These are phyloP conservation scores for Oreochromis grahami DNA, from an alignment of 2,797 vertebrate genomes.

Conservation along the genomic window DNA sequence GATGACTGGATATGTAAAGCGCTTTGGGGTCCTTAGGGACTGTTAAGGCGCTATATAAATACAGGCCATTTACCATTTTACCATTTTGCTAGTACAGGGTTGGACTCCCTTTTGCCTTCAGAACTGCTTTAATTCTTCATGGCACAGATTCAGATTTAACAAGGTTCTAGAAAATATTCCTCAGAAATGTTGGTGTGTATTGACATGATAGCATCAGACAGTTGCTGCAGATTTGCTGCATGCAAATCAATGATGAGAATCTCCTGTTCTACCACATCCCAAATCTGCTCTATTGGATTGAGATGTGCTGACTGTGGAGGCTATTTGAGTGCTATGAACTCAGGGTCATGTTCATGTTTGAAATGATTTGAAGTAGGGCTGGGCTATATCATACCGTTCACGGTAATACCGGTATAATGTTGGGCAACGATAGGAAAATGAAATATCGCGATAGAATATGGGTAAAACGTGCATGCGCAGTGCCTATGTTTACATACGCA, in stretches of 20 bases:
- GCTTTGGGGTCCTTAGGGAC: no score
- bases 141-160: background rate
- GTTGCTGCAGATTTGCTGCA: background rate
- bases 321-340: background rate
- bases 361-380: background rate
- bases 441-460: no score
- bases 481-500: no score
- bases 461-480: no score
- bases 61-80: no score
- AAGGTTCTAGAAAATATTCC: background rate
- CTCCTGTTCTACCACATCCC: background rate
- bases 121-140: background rate
- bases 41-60: no score
- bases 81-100: background rate
- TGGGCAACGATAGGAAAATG: no score
- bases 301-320: background rate
- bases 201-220: background rate
- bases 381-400: no score
- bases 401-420: no score
- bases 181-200: background rate
- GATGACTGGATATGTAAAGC: no score
- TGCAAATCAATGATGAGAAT: background rate
- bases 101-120: background rate
- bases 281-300: background rate
- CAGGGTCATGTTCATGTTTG: background rate